phyloP scores from a whole-genome alignment of 1,140 invertebrate genomes.

The Saccostrea echinata region DNA sequence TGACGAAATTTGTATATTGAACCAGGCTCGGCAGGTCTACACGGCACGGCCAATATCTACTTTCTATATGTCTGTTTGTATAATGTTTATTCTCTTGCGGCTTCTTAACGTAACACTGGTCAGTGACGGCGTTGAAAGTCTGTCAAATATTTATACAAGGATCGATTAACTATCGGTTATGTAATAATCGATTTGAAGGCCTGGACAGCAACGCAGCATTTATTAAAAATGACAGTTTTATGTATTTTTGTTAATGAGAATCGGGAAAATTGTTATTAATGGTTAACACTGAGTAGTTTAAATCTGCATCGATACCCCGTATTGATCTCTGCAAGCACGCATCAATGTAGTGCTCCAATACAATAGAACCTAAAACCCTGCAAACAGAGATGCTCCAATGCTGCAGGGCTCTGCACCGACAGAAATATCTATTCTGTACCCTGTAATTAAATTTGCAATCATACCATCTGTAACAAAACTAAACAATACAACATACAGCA shows the following conservation, averaged over 20 bases:
- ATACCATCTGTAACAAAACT: neutral
- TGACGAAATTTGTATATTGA: constrained; percentile 2
- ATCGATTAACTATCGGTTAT: neutral
- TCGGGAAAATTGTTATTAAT: constrained; percentile 27
- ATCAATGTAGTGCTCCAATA: neutral
- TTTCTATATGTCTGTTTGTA: neutral
- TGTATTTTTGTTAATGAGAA: constrained; percentile 31
- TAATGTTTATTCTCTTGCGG: neutral
- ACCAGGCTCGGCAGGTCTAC: neutral
- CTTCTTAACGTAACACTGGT: neutral
- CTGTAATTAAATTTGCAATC: neutral
- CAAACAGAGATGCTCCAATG: neutral
- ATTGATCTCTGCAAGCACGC: neutral
- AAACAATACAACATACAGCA: neutral
- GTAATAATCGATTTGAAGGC: constrained; percentile 23
- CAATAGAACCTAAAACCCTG: neutral
- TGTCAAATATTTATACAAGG: constrained; percentile 7
- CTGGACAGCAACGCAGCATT: neutral
- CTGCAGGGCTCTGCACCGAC: neutral
- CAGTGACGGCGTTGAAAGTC: neutral
- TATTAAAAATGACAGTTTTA: constrained; percentile 30
- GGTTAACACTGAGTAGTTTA: neutral
- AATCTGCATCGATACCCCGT: neutral
- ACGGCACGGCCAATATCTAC: neutral
- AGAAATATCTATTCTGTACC: neutral